Evolutionary conservation across 2,888 invertebrate species (phyloP), one percentile per base, ranked within the genome.

Genomic region (Malacosoma neustria): DNA sequence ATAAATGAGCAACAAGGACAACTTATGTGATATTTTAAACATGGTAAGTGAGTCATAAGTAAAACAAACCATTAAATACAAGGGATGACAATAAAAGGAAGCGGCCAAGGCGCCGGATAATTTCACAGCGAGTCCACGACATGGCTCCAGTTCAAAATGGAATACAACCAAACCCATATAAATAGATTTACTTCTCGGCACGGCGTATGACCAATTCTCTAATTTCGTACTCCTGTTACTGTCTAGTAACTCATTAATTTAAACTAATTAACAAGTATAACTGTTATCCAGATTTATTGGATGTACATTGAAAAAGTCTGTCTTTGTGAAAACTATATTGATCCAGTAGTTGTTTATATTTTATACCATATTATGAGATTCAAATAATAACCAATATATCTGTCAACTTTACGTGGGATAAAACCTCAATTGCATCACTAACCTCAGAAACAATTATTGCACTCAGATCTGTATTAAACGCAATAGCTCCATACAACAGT

Each of bases 151-250:
- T 50, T 61, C 67, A 69, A 79, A 80, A 76, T 71, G 72, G 70
- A 79, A 68, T 67, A 81, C 74, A 67, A 71, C 69, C 55, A 57
- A 46, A 49, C 52, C 59, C 22, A 22, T 69, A 73, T 74, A 76
- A 79, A 79, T 81, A 80, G 72, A 59, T 55, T 48, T 51, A 54
- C 61, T 59, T 55, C 57, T 49, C 57, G 49, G 51, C 49, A 59
- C 51, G 53, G 52, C 59, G 70, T 63, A 75, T 82, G 82, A 81
- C 73, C 73, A 81, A 75, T 79, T 64, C 64, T 74, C 79, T 80
- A 79, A 80, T 71, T 77, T 72, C 72, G 65, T 59, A 68, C 58
- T 59, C 48, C 41, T 49, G 51, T 54, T 50, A 51, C 53, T 46
- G 47, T 44, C 51, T 38, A 47, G 49, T 54, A 51, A 49, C 41